A percentile compares a stretch with the other conserved stretches of the same genome.
phyloP scores from a whole-genome alignment of 2,113 vertebrate species.

The Pterocles burchelli region DNA sequence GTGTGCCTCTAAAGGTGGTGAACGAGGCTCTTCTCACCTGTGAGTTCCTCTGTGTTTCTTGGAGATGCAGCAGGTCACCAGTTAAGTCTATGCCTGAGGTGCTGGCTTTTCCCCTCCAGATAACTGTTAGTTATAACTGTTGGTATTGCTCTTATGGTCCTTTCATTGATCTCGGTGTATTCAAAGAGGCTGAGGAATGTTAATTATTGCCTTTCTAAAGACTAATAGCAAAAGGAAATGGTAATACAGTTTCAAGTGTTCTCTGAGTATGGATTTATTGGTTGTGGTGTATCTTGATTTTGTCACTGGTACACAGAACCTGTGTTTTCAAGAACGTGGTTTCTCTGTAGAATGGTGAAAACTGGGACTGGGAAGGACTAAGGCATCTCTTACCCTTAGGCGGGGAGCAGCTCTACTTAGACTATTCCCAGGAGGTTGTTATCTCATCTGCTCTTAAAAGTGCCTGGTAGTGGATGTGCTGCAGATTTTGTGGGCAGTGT shows the following conservation, averaged over 20 bases:
- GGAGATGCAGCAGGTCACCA: not conserved
- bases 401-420: constrained; percentile 12
- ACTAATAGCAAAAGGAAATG: not conserved
- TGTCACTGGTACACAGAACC: not conserved
- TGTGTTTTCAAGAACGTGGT: not conserved
- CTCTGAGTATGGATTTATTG: not conserved
- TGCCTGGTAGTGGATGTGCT: not conserved
- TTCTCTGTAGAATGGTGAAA: not conserved
- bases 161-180: fast-evolving
- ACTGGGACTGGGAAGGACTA: not conserved
- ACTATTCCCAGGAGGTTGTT: not conserved
- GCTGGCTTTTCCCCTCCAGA: fast-evolving
- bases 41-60: fast-evolving
- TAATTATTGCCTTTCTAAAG: not conserved
- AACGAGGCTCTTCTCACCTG: fast-evolving
- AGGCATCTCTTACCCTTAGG: not conserved
- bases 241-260: not conserved
- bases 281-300: not conserved
- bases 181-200: not conserved
- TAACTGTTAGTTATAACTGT: fast-evolving
- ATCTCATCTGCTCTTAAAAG: not conserved
- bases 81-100: not conserved
- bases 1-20: not conserved
- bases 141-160: not conserved
- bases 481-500: not conserved